Conservation (phyloP, 2,888 invertebrate genomes). For the Apamea epomidion region DNA sequence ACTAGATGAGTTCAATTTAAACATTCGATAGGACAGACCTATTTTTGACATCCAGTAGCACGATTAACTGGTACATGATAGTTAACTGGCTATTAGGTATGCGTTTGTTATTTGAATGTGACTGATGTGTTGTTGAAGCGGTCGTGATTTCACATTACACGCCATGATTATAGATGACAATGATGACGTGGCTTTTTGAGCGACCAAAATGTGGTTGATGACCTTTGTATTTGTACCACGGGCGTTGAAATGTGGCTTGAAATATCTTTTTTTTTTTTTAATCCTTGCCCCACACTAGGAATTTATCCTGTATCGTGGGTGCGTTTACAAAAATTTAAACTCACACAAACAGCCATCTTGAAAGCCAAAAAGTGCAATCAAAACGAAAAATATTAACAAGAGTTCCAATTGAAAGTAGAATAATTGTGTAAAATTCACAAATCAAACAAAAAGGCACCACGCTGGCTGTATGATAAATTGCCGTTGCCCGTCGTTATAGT, state of each 20-base stretch:
- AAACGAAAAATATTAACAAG: background rate
- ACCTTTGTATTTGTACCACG: slow-evolving; percentile 27
- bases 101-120: slow-evolving; percentile 15
- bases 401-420: slow-evolving; percentile 29
- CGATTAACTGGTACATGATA: background rate
- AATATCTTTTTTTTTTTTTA: no score
- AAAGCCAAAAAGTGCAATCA: background rate
- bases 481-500: slow-evolving; percentile 33
- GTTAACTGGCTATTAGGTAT: background rate
- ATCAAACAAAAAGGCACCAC: slow-evolving; percentile 34
- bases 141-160: slow-evolving; percentile 29
- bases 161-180: slow-evolving; percentile 8
- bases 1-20: background rate
- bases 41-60: background rate
- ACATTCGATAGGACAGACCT: background rate
- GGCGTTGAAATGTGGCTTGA: background rate
- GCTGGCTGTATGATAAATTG: slow-evolving; percentile 22
- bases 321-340: no score
- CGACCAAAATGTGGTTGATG: slow-evolving; percentile 24
- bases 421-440: slow-evolving; percentile 17
- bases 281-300: no score
- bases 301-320: no score
- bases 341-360: no score
- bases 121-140: slow-evolving; percentile 2
- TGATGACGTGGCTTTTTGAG: slow-evolving; percentile 13